Conservation (phyloP, 2,888 invertebrate species). For the Eulithis testata region DNA sequence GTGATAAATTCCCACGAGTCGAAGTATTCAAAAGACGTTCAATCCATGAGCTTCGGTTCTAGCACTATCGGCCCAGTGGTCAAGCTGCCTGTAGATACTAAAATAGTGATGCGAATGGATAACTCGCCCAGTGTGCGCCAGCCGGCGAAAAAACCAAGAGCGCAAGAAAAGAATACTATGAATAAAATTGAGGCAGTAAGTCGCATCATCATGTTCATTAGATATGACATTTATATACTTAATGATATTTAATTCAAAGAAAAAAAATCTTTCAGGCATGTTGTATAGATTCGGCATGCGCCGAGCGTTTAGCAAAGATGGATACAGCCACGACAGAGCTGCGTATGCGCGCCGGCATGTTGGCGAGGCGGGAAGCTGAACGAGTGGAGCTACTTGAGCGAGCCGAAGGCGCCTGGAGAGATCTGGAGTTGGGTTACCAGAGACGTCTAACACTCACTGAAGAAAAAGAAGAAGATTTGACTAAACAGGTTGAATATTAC, state of each 20-base stretch:
- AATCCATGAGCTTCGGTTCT: slow-evolving; percentile 38
- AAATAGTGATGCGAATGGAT: slow-evolving; percentile 64
- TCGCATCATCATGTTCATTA: background rate
- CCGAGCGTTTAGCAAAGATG: slow-evolving; percentile 54
- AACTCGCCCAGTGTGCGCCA: slow-evolving; percentile 36
- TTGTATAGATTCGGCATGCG: slow-evolving; percentile 59
- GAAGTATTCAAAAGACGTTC: slow-evolving; percentile 25
- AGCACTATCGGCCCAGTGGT: slow-evolving; percentile 62
- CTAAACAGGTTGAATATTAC: slow-evolving; percentile 54
- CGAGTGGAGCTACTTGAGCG: slow-evolving; percentile 68
- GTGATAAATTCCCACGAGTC: slow-evolving; percentile 8
- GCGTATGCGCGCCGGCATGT: slow-evolving; percentile 54
- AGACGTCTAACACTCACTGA: slow-evolving; percentile 56
- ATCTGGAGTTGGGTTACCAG: slow-evolving; percentile 70
- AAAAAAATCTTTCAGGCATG: slow-evolving; percentile 54
- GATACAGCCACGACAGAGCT: slow-evolving; percentile 58
- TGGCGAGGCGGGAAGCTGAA: slow-evolving; percentile 67
- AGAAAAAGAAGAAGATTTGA: slow-evolving; percentile 67
- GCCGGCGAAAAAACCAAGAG: slow-evolving; percentile 40
- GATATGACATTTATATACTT: no score
- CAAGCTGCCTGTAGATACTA: slow-evolving; percentile 62
- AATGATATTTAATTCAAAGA: no score
- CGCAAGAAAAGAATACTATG: slow-evolving; percentile 45
- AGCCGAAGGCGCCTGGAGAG: slow-evolving; percentile 73
- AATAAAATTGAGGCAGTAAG: slow-evolving; percentile 62